Evolutionary conservation across 1,140 invertebrate genomes (phyloP).

Genomic region (Neotoxoptera formosana): DNA sequence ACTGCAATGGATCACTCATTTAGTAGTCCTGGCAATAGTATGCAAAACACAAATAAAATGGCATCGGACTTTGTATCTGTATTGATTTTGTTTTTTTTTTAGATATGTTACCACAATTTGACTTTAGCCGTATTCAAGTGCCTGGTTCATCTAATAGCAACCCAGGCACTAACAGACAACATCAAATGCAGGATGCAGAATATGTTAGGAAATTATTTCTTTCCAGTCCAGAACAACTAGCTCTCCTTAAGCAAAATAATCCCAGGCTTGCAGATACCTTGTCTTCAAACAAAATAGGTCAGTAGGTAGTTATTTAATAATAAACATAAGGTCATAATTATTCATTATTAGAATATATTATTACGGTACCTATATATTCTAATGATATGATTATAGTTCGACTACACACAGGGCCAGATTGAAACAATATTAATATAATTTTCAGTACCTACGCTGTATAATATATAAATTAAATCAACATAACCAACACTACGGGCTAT

Average conservation of each 20-base stretch:
- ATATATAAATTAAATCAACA: not conserved
- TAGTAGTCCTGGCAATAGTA: not conserved
- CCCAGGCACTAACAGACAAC: not conserved
- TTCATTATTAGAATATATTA: not conserved
- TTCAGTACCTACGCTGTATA: not conserved
- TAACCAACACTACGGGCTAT: not conserved
- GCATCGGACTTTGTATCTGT: not conserved
- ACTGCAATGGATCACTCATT: constrained; percentile 35
- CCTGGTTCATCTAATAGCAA: constrained; percentile 67
- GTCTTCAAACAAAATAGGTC: constrained; percentile 80
- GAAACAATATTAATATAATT: not conserved
- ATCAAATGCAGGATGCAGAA: constrained; percentile 73
- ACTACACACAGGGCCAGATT: not conserved
- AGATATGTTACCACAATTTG: constrained; percentile 67
- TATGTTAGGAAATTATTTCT: constrained; percentile 88
- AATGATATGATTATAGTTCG: not conserved
- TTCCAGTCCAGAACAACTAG: constrained; percentile 90
- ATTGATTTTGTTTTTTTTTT: not conserved
- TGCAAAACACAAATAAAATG: not conserved
- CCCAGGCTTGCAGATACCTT: constrained; percentile 89
- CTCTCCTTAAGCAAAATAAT: constrained; percentile 93
- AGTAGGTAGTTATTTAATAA: constrained; percentile 3
- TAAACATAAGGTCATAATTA: not conserved
- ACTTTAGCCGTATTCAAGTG: constrained; percentile 86
- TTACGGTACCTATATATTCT: not conserved